Base-by-base conservation (phyloP, 2,113 vertebrate species). In the Genyomyrus donnyi region DNA sequence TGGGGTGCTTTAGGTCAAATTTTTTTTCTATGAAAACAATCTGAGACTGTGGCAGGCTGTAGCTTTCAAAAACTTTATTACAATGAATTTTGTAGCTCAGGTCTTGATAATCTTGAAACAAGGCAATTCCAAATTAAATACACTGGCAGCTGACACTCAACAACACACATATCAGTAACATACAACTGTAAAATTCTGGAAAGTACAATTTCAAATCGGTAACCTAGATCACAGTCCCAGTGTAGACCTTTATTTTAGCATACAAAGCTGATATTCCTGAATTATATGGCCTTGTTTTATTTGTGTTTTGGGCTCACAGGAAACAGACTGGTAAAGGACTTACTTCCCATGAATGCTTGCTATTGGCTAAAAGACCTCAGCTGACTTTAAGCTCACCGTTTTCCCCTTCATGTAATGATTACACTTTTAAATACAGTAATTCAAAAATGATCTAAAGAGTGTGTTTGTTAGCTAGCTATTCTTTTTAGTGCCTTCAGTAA, bases 341-440 rank as follows among this genome's bases (percentile, higher is more conserved):
- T n/a, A 90, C 92, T 95, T 96, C 94, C 94, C 92, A 91, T 94
- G 85, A 96, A 93, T 95, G 93, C 94, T 83, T 66, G 91, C 89
- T 91, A 85, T 92, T 91, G 0, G 0, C 39, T 52, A 85, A 0
- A 0, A 92, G 94, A 94, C 93, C 93, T 88, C 86, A 90, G 90
- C 93, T 92, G 94, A 93, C 91, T 90, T 5, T 13, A 62, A 93
- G 92, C 91, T 94, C 92, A 93, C 93, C 93, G 91, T 93, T 89
- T 48, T 58, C 87, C 93, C 93, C 91, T 92, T 90, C 58, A 17
- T 45, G 7, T 52, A 92, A 89, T 84, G 84, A 0, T 8, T 83
- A 90, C 53, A 87, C 39, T 42, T 46, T 5, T 3, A 31, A 2
- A n/a, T 53, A n/a, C n/a, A n/a, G n/a, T n/a, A 91, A 89, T 83